Evolutionary conservation across 2,888 invertebrate species (phyloP).

Genomic region (Leptinotarsa juncta): DNA sequence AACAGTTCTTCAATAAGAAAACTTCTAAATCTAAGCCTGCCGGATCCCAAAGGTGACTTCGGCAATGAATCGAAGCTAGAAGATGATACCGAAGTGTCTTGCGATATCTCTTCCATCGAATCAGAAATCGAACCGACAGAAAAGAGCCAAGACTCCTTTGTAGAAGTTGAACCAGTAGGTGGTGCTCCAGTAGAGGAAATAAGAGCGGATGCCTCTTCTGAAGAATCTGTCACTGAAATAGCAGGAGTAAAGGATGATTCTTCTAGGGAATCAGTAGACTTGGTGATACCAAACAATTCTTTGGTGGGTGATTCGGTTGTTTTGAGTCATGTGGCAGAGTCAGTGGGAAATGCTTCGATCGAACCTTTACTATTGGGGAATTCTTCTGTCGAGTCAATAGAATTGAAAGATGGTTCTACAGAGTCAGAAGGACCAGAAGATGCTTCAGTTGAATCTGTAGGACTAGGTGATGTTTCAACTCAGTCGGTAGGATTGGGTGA

Average conservation of each 20-base stretch:
- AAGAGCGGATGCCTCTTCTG: too few species aligned
- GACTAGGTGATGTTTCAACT: background rate
- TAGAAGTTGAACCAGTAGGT: background rate
- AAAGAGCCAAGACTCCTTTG: background rate
- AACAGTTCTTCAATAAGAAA: slow-evolving; percentile 34
- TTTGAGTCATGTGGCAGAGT: too few species aligned
- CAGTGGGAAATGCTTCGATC: too few species aligned
- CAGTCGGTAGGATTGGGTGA: background rate
- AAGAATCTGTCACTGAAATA: too few species aligned
- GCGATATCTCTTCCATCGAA: background rate
- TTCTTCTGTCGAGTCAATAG: background rate
- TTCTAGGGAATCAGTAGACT: background rate
- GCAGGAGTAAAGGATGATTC: slow-evolving; percentile 23
- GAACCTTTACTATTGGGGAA: background rate
- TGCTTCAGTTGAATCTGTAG: background rate
- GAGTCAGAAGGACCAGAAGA: background rate
- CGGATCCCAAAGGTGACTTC: slow-evolving; percentile 53
- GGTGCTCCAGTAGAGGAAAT: background rate
- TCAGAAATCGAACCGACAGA: background rate
- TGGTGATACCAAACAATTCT: background rate
- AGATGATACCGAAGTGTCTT: background rate
- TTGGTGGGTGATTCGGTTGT: too few species aligned
- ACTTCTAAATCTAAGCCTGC: slow-evolving; percentile 49
- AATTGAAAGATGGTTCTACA: background rate
- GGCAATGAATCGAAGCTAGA: slow-evolving; percentile 24